Evolutionary conservation across 23 tunicate genomes (phyloP), one percentile per base, ranked within the genome.

Genomic region (Corella eumyota): DNA sequence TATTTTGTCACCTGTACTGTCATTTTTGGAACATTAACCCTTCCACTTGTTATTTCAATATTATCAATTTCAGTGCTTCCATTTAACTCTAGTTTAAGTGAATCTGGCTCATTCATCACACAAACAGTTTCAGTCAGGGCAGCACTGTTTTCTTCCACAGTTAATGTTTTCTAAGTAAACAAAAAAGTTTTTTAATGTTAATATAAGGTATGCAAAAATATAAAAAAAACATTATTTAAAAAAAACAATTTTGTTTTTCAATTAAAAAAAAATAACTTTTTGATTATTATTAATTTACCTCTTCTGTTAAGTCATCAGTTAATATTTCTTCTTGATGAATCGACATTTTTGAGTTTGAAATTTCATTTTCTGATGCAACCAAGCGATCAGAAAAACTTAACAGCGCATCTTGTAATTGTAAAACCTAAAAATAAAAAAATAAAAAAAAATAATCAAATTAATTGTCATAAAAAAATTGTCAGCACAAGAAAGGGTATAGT

Each of bases 371-470:
- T 6, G 20, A n/a, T 25, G 20, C 23, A 27, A 67, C 35, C 11
- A 84, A 50, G 21, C 62, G 53, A 35, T 85, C 85, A 0, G 85
- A 69, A 53, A 85, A 69, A 44, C 78, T 66, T 0, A 77, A 36
- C 56, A 85, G 34, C 9, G 95, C 85, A 47, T 77, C 73, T 66
- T 85, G 95, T 15, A 85, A 66, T 60, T 85, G 95, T 0, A 77
- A 27, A 51, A 85, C 95, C 86, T 78, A 31, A 13, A 19, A 3
- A 40, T 7, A 36, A 62, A 62, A 20, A 22, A 28, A 31, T 38
- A 19, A n/a, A n/a, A 7, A 51, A 51, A 51, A 51, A 51, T 19
- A 19, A n/a, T 51, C 6, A 51, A 40, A 40, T 9, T 40, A 9
- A 15, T 40, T 40, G 11, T 40, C 11, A 40, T 9, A 40, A 40